Percentiles rank a stretch among this genome's conserved stretches.
phyloP scores from a whole-genome alignment of 2,113 vertebrate genomes.

The Glareola pratincola region DNA sequence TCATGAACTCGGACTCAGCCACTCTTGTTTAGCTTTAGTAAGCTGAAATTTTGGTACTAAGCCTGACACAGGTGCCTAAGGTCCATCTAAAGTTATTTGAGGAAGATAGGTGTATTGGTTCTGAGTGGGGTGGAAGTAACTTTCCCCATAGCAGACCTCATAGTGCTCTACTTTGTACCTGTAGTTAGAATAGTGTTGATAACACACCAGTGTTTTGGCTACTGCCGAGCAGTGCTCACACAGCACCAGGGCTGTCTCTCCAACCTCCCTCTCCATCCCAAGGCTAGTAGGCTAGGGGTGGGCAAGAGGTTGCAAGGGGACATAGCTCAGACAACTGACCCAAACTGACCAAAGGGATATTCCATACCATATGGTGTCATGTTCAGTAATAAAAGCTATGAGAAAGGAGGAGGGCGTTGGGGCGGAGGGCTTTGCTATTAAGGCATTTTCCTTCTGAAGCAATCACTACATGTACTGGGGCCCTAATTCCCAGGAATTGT shows the following conservation, averaged over 20 bases:
- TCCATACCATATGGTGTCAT: background rate
- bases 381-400: background rate
- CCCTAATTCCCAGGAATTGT: background rate
- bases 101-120: background rate
- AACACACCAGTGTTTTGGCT: background rate
- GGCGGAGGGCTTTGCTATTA: rapidly evolving
- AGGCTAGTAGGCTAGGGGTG: background rate
- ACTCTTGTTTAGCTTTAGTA: background rate
- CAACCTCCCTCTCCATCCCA: background rate
- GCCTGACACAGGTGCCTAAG: background rate
- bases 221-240: background rate
- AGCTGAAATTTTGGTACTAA: background rate
- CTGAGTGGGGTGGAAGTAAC: background rate
- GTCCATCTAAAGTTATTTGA: background rate
- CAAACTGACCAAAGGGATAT: background rate
- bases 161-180: background rate
- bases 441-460: background rate
- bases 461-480: rapidly evolving
- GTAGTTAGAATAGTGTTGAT: background rate
- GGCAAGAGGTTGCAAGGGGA: background rate
- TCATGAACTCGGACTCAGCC: background rate
- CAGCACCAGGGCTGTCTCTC: background rate
- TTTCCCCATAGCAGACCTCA: background rate
- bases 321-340: background rate
- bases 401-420: rapidly evolving